Percentiles rank a stretch among this genome's conserved stretches.
Evolutionary conservation across 2,113 vertebrate genomes (phyloP).

Genomic region (Brachirus orientalis): DNA sequence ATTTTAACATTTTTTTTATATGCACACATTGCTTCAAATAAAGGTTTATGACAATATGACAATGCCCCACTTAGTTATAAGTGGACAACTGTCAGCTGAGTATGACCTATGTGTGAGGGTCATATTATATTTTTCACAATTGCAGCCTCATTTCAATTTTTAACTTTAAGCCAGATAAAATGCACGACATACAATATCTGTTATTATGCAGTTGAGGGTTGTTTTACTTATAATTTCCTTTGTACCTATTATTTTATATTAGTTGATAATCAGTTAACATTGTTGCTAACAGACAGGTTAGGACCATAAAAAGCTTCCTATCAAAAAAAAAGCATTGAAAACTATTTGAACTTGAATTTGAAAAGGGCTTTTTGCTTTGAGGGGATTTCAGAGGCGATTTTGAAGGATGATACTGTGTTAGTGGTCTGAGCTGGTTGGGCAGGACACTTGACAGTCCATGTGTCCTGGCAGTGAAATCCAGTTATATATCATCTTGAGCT

Average conservation of each 20-base stretch:
- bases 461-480: slow-evolving; percentile 54
- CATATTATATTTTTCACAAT: too few species aligned
- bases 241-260: background rate
- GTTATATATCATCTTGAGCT: slow-evolving; percentile 63
- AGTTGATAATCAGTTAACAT: background rate
- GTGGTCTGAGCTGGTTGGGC: slow-evolving; percentile 41
- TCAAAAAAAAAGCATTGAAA: slow-evolving; percentile 10
- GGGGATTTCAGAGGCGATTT: background rate
- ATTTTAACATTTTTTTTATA: too few species aligned
- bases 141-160: too few species aligned
- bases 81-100: too few species aligned
- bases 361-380: background rate
- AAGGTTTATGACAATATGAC: too few species aligned
- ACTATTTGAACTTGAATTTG: background rate
- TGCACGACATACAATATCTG: background rate
- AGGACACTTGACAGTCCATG: slow-evolving; percentile 38
- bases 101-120: too few species aligned
- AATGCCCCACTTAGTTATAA: too few species aligned
- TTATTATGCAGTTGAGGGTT: background rate
- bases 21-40: too few species aligned
- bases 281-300: background rate
- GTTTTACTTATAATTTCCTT: background rate
- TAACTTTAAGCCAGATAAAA: too few species aligned
- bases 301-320: background rate
- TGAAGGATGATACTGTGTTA: slow-evolving; percentile 26